A percentile compares a stretch with the other conserved stretches of the same genome.
Evolutionary conservation across 2,113 vertebrate genomes (phyloP).

Genomic region (Lamprologus ornatipinnis): DNA sequence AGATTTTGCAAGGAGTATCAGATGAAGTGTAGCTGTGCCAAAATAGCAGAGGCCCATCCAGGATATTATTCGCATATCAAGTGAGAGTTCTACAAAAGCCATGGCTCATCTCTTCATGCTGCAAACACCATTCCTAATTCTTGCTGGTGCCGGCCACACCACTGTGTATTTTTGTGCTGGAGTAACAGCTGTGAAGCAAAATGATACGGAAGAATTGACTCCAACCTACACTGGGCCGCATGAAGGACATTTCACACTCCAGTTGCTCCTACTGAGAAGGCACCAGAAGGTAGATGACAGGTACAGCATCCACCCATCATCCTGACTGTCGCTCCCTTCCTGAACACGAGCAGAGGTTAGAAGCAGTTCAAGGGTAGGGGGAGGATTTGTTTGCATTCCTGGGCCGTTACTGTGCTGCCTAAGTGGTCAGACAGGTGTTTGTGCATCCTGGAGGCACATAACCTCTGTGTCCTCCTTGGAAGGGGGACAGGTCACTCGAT

Average conservation of each 20-base stretch:
- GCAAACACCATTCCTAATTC: not conserved
- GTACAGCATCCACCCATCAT: conserved; percentile 5
- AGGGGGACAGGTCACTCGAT: conserved; percentile 23
- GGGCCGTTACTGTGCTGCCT: not conserved
- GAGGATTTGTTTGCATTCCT: conserved; percentile 54
- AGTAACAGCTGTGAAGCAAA: not conserved
- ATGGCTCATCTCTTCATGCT: not conserved
- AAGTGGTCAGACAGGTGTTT: conserved; percentile 23
- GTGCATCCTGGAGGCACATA: conserved; percentile 2
- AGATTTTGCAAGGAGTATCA: not conserved
- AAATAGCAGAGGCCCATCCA: not conserved
- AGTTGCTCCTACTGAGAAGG: not conserved
- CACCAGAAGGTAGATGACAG: conserved; percentile 6
- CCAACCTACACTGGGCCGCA: not conserved
- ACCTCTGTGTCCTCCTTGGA: not conserved
- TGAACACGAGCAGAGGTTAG: conserved; percentile 20
- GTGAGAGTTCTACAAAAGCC: not conserved
- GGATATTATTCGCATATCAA: not conserved
- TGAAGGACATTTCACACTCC: not conserved
- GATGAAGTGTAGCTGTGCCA: not conserved
- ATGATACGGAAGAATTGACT: not conserved
- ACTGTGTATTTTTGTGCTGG: not conserved
- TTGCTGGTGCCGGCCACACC: not conserved
- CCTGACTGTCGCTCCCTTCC: not conserved
- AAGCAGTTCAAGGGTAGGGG: conserved; percentile 45